Percentiles rank a stretch among this genome's conserved stretches.
These are phyloP conservation scores for Cosmia trapezina DNA, from an alignment of 2,888 invertebrate genomes.

Conservation along the genomic window DNA sequence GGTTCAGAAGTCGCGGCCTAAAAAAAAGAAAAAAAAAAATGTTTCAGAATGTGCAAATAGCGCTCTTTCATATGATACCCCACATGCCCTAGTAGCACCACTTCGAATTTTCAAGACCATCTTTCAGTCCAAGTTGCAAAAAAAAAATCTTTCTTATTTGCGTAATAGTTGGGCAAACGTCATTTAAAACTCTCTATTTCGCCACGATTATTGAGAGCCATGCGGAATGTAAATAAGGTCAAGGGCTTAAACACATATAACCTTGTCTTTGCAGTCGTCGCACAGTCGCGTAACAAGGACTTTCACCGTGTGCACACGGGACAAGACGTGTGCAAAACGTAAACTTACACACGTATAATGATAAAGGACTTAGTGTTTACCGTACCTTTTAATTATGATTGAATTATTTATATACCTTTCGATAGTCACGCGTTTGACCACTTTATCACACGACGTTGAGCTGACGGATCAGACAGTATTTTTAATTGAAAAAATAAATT, in stretches of 20 bases:
- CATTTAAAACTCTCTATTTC: too few relatives aligned
- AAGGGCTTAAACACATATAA: not conserved
- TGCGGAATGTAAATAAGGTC: not conserved
- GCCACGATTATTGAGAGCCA: not conserved
- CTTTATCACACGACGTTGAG: not conserved
- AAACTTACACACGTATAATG: not conserved
- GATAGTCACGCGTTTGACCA: conserved; percentile 14
- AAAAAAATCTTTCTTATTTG: too few relatives aligned
- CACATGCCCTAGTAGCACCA: too few relatives aligned
- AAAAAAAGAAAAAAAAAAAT: too few relatives aligned
- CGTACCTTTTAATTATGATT: conserved; percentile 9
- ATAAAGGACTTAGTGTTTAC: conserved; percentile 32
- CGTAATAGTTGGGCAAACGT: too few relatives aligned
- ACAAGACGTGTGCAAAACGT: not conserved
- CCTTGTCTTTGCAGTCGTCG: not conserved
- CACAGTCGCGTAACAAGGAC: not conserved
- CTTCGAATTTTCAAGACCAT: too few relatives aligned
- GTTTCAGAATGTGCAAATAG: too few relatives aligned
- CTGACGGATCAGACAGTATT: not conserved
- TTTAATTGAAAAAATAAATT: not conserved
- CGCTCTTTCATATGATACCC: too few relatives aligned
- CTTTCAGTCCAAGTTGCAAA: too few relatives aligned
- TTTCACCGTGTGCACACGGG: conserved; percentile 9
- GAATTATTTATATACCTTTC: not conserved
- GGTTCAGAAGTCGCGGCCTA: too few relatives aligned